Evolutionary conservation across 1,140 invertebrate species (phyloP), one percentile per base, ranked within the genome.

Genomic region (Apolygus lucorum): DNA sequence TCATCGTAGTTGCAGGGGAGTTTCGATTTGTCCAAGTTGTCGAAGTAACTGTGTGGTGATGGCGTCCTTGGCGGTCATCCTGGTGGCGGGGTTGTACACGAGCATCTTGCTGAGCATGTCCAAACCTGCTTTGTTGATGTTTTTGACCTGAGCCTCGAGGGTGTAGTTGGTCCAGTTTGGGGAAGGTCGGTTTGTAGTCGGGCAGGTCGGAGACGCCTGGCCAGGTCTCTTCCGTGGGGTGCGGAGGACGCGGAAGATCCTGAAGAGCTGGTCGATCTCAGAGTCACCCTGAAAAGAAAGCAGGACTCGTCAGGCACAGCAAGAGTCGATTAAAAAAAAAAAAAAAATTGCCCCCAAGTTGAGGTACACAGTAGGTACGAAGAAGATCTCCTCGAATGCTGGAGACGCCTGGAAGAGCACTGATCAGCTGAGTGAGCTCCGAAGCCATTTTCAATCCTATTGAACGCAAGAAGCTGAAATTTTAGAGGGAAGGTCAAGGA

Each of bases 211-310:
- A 1, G 88, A 83, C 22, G 84, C 86, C 2, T 83, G 82, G 86
- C 87, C 88, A 17, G 78, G 79, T 64, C 83, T 79, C 73, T 88
- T 86, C 24, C 78, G 84, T 27, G 86, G 86, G 1, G 86, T 88
- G 1, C 80, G 78, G 34, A 87, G 71, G 70, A 84, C 73, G 82
- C 84, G 85, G 77, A 96, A 96, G 77, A 96, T 96, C 73, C 92
- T 84, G 77, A 96, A 98, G 0, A 97, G 81, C 76, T 98, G 93
- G 81, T 98, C 95, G 74, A 96, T 97, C 82, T 97, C 95, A 4
- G 93, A 96, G 77, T 98, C 95, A 42, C 95, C 95, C 78, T 96
- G 93, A 78, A 97, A 97, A n/a, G n/a, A n/a, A n/a, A n/a, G n/a
- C n/a, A n/a, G n/a, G n/a, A n/a, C n/a, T n/a, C n/a, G n/a, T n/a